phyloP scores from a whole-genome alignment of 2,888 invertebrate species.

The Tetrapedia diversipes region DNA sequence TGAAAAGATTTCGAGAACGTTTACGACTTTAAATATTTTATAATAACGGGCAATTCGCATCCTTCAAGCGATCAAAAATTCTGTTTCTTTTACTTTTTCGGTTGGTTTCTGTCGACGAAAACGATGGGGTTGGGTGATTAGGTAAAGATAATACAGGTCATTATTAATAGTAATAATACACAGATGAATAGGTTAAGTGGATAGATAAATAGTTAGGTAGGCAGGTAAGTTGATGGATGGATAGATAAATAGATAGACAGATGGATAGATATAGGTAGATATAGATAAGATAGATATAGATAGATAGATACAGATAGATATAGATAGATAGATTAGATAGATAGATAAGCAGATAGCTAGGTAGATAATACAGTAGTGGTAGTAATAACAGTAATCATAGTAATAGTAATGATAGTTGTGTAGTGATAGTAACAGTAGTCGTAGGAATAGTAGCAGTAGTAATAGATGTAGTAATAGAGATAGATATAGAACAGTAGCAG shows the following conservation, averaged over 20 bases:
- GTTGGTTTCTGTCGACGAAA: conserved; percentile 3
- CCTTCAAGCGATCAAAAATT: too few species aligned
- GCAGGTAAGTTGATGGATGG: too few species aligned
- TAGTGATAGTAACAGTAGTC: background rate
- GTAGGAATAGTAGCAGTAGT: background rate
- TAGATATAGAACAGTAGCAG: background rate
- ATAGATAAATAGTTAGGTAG: too few species aligned
- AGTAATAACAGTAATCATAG: background rate
- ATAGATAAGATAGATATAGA: too few species aligned
- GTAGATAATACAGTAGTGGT: background rate
- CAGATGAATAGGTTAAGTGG: background rate
- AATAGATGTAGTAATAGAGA: background rate
- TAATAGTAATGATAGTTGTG: background rate
- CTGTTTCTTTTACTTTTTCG: too few species aligned
- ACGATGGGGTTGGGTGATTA: conserved; percentile 28
- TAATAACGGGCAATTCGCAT: too few species aligned
- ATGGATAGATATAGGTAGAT: too few species aligned
- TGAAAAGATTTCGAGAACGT: background rate
- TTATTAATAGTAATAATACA: conserved; percentile 45
- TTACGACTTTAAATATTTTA: background rate
- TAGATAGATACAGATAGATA: background rate
- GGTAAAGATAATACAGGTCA: conserved; percentile 41
- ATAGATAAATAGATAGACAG: conserved; percentile 6
- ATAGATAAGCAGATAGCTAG: background rate
- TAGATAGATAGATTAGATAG: too few species aligned